phyloP scores from a whole-genome alignment of 2,888 invertebrate genomes.

The Pimpla rufipes region DNA sequence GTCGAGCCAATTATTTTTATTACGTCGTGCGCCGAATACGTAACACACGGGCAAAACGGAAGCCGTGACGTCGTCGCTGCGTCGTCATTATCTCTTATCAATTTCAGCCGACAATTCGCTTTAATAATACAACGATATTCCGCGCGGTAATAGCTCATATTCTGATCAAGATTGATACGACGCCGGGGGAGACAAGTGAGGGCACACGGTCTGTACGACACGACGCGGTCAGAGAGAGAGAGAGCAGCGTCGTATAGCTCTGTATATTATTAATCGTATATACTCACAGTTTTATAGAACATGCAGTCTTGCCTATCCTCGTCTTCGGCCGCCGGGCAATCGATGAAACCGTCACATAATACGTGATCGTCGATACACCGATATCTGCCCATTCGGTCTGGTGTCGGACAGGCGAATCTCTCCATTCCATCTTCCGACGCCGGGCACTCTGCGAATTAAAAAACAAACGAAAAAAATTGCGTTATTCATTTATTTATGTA shows the following conservation, averaged over 20 bases:
- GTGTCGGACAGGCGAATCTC: constrained; percentile 96
- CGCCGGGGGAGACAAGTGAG: constrained; percentile 3
- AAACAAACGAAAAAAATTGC: background rate
- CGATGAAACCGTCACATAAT: constrained; percentile 97
- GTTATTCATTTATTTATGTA: background rate
- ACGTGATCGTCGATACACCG: constrained; percentile 98
- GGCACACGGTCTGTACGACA: background rate
- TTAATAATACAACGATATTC: constrained; percentile 15
- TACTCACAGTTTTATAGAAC: constrained; percentile 98
- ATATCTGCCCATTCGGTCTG: constrained; percentile 96
- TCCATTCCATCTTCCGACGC: constrained; percentile 97
- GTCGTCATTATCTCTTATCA: constrained; percentile 22
- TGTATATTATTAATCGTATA: constrained; percentile 50
- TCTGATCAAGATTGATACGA: constrained; percentile 16
- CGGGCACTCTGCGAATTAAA: constrained; percentile 92
- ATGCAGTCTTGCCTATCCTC: constrained; percentile 97
- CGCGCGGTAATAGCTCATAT: constrained; percentile 18
- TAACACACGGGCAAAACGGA: background rate
- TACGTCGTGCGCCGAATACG: background rate
- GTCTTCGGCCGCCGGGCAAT: constrained; percentile 97
- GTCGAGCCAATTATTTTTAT: constrained; percentile 15
- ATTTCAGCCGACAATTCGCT: constrained; percentile 26
- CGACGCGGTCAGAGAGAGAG: background rate
- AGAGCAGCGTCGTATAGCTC: background rate
- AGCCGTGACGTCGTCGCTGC: constrained; percentile 5